Conservation (phyloP, 2,113 vertebrate genomes). For the Oncorhynchus nerka region DNA sequence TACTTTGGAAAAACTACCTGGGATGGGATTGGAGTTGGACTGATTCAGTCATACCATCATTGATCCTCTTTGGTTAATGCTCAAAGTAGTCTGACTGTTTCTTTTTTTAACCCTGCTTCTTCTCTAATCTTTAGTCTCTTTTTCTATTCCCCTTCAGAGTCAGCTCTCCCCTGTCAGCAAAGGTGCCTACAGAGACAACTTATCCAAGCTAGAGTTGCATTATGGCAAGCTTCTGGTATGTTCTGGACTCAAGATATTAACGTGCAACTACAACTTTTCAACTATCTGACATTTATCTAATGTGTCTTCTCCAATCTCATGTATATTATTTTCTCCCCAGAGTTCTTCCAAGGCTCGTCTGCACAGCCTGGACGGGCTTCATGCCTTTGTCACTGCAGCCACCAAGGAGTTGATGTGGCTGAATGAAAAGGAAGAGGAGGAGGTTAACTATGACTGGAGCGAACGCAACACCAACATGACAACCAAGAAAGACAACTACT, state of each 20-base stretch:
- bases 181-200: constrained; percentile 81
- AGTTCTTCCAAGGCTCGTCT: constrained; percentile 84
- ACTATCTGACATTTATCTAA: not conserved
- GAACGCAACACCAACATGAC: constrained; percentile 86
- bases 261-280: not conserved
- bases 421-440: constrained; percentile 92
- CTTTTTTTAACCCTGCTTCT: not conserved
- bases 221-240: constrained; percentile 86
- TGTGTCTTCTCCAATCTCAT: not conserved
- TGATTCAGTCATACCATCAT: not conserved
- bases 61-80: not conserved
- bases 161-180: constrained; percentile 82
- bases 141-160: constrained; percentile 60
- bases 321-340: constrained; percentile 55
- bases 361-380: constrained; percentile 81
- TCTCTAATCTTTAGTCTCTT: too few relatives aligned
- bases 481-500: constrained; percentile 91
- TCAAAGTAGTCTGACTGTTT: not conserved
- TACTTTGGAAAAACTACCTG: constrained; percentile 33
- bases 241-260: not conserved
- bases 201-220: constrained; percentile 86
- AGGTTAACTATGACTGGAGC: constrained; percentile 93
- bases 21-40: not conserved
- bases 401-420: constrained; percentile 96
- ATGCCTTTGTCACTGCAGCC: constrained; percentile 81